phyloP scores from a whole-genome alignment of 2,797 vertebrate genomes.

The Taeniopygia guttata region DNA sequence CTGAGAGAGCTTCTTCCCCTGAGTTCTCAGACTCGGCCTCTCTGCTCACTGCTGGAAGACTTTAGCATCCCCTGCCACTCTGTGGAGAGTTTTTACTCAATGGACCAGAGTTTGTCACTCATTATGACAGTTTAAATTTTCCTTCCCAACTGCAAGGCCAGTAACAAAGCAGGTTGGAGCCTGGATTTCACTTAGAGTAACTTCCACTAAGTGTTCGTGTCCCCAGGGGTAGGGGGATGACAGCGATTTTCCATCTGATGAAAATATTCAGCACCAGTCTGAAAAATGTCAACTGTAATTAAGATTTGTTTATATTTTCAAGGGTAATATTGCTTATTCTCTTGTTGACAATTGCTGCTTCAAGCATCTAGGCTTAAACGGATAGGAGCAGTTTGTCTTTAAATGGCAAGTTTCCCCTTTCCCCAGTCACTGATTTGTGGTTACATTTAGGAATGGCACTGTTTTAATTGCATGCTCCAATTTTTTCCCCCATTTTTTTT shows the following conservation, averaged over 20 bases:
- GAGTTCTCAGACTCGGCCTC: neutral
- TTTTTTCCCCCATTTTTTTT: neutral
- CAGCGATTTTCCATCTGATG: neutral
- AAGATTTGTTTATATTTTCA: conserved; percentile 6
- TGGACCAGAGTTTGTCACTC: neutral
- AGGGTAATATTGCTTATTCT: conserved; percentile 9
- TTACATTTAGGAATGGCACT: neutral
- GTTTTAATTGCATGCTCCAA: neutral
- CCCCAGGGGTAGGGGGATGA: neutral
- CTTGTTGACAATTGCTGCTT: conserved; percentile 3
- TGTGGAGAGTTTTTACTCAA: neutral
- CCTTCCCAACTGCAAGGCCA: neutral
- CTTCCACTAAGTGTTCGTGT: neutral
- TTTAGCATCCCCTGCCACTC: neutral
- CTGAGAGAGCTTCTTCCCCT: neutral
- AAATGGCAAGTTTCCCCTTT: neutral
- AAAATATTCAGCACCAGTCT: neutral
- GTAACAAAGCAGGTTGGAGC: neutral
- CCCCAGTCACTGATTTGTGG: neutral
- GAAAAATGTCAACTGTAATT: conserved; percentile 32
- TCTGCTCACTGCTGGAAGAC: neutral
- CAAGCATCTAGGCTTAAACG: neutral
- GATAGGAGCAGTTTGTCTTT: conserved; percentile 11
- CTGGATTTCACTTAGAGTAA: neutral
- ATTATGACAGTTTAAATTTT: neutral